Conservation (phyloP, 2,888 invertebrate species). For the Lochmaea capreae region DNA sequence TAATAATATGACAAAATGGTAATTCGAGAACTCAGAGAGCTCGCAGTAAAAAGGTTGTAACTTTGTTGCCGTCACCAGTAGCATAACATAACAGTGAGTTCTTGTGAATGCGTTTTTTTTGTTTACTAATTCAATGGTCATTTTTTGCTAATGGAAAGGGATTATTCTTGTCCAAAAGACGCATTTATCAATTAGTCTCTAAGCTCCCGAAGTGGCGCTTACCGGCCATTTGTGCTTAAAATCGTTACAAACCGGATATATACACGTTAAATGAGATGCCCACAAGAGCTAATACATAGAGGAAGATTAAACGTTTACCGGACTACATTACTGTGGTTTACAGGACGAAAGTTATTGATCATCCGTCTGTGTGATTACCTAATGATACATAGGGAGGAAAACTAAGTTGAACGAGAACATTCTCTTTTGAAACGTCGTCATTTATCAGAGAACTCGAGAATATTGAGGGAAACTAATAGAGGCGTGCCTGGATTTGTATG, state of each 20-base stretch:
- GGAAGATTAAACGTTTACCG: conserved; percentile 31
- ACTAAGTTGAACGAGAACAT: conserved; percentile 23
- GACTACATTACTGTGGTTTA: conserved; percentile 32
- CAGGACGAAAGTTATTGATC: conserved; percentile 40
- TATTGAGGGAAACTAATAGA: conserved; percentile 31
- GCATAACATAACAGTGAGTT: too few relatives aligned
- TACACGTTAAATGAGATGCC: conserved; percentile 17
- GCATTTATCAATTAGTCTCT: too few relatives aligned
- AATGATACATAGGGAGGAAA: conserved; percentile 43
- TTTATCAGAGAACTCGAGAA: conserved; percentile 26
- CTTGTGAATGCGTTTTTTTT: too few relatives aligned
- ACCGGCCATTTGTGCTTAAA: background rate
- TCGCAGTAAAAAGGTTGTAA: too few relatives aligned
- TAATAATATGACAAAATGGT: too few relatives aligned
- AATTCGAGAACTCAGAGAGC: too few relatives aligned
- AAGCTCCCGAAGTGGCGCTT: too few relatives aligned
- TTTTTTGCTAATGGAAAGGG: too few relatives aligned
- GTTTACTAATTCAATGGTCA: too few relatives aligned
- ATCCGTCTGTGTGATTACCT: conserved; percentile 40
- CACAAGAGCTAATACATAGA: background rate
- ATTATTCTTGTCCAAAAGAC: too few relatives aligned
- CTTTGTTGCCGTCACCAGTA: too few relatives aligned
- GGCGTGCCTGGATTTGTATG: conserved; percentile 22
- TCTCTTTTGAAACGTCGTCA: conserved; percentile 4
- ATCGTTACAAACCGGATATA: conserved; percentile 14